Percentiles rank a stretch among this genome's conserved stretches.
phyloP scores from a whole-genome alignment of 2,888 invertebrate genomes.

The Drosophila nr. fundita region DNA sequence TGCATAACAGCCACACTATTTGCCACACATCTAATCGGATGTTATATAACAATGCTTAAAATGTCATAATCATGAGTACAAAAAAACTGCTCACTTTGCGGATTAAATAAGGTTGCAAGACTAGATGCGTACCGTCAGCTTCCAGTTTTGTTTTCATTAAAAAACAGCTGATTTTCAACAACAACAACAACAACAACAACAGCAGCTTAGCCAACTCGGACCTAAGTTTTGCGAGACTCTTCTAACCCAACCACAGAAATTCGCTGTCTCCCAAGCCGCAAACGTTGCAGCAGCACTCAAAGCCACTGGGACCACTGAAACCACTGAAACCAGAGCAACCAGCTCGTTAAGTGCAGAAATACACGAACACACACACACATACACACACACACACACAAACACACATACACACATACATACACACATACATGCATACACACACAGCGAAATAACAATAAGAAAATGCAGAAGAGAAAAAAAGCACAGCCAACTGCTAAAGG shows the following conservation, averaged over 20 bases:
- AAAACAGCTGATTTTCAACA: conserved; percentile 18
- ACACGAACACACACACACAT: conserved; percentile 14
- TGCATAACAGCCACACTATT: background rate
- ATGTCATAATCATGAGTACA: background rate
- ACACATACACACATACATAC: background rate
- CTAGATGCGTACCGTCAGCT: background rate
- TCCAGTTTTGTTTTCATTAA: background rate
- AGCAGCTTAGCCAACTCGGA: conserved; percentile 10
- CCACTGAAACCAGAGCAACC: conserved; percentile 51
- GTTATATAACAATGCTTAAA: background rate
- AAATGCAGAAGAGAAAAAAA: conserved; percentile 46
- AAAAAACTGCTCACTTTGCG: background rate
- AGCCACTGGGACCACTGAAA: conserved; percentile 53
- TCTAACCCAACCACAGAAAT: conserved; percentile 1
- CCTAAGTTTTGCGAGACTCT: background rate
- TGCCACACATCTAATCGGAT: background rate
- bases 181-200: conserved; percentile 2
- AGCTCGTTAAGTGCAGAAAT: conserved; percentile 65
- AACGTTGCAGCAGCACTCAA: conserved; percentile 21
- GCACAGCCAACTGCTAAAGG: conserved; percentile 47
- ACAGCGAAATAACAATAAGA: conserved; percentile 50
- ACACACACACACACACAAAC: background rate
- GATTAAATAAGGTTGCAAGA: background rate
- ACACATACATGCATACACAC: conserved; percentile 14
- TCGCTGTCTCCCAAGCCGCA: conserved; percentile 17